A percentile compares a stretch with the other conserved stretches of the same genome.
Evolutionary conservation across 2,113 vertebrate species (phyloP).

Genomic region (Anolis sagrei): DNA sequence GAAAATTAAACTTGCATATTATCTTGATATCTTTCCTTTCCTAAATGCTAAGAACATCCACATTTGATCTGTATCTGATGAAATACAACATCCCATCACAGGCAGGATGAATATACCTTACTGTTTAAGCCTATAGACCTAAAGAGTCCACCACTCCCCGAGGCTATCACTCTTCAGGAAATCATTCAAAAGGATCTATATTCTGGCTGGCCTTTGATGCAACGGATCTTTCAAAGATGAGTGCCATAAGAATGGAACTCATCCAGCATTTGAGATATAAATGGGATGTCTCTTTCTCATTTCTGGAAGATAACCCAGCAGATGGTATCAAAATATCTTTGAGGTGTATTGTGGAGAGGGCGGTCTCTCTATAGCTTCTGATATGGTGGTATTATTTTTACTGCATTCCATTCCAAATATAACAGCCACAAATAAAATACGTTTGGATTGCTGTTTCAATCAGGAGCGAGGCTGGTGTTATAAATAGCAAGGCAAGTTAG

Average conservation of each 20-base stretch:
- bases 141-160: not conserved
- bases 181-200: slow-evolving; percentile 65
- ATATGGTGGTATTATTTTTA: not conserved
- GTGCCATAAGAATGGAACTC: slow-evolving; percentile 55
- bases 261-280: slow-evolving; percentile 59
- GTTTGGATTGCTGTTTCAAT: not conserved
- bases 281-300: slow-evolving; percentile 36
- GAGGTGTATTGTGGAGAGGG: not conserved
- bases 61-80: not conserved
- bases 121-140: slow-evolving; percentile 27
- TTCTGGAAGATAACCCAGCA: slow-evolving; percentile 55
- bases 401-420: no score
- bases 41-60: not conserved
- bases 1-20: no score
- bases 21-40: no score
- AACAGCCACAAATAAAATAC: not conserved
- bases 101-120: slow-evolving; percentile 15
- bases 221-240: slow-evolving; percentile 66
- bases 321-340: slow-evolving; percentile 63
- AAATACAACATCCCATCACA: not conserved
- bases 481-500: not conserved
- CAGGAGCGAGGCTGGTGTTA: not conserved
- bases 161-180: slow-evolving; percentile 63
- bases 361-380: not conserved
- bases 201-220: slow-evolving; percentile 64